These are phyloP conservation scores for Onthophagus sagittarius DNA, from an alignment of 2,888 invertebrate genomes.

Conservation along the genomic window DNA sequence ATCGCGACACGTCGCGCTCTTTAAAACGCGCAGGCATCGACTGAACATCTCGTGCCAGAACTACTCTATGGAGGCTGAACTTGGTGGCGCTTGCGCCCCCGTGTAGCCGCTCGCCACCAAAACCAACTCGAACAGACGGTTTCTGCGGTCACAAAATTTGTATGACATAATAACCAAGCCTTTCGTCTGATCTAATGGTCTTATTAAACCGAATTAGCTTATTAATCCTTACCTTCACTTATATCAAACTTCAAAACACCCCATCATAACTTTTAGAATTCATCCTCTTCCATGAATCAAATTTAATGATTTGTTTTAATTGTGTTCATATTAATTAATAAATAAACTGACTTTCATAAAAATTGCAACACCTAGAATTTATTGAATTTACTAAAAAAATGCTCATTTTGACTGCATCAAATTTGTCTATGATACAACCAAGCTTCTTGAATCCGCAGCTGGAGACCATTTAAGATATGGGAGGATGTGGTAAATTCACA, in stretches of 20 bases:
- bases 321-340: too few relatives aligned
- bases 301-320: not conserved
- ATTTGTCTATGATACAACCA: too few relatives aligned
- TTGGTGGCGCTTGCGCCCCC: slow-evolving; percentile 2
- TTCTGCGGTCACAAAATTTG: slow-evolving; percentile 3
- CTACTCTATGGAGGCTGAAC: slow-evolving; percentile 7
- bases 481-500: too few relatives aligned
- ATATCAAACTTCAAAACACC: not conserved
- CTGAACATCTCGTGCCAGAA: slow-evolving; percentile 5
- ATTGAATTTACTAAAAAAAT: too few relatives aligned
- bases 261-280: not conserved
- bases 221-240: not conserved
- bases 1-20: not conserved
- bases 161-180: slow-evolving; percentile 10
- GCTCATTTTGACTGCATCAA: too few relatives aligned
- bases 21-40: slow-evolving; percentile 1
- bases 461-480: too few relatives aligned
- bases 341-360: too few relatives aligned
- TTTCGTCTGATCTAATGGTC: slow-evolving; percentile 3
- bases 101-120: not conserved
- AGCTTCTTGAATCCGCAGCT: too few relatives aligned
- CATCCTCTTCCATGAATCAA: not conserved
- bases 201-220: not conserved
- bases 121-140: not conserved
- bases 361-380: too few relatives aligned